Percentiles rank a stretch among this genome's conserved stretches.
Conservation (phyloP, 2,113 vertebrate genomes). For the Delphinapterus leucas region DNA sequence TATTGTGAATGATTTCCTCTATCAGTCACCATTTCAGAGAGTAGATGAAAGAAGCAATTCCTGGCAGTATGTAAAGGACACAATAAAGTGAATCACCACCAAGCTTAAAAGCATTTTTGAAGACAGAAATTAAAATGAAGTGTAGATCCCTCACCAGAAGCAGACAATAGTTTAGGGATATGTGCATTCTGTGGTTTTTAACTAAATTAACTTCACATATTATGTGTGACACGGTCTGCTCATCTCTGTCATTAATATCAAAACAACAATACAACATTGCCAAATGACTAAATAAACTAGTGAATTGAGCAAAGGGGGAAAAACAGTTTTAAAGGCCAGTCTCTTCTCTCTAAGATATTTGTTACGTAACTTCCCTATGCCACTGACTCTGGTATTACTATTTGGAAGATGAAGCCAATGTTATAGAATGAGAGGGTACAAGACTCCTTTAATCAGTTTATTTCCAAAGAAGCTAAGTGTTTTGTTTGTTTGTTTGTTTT, state of each 20-base stretch:
- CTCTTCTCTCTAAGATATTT: neutral
- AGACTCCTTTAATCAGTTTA: neutral
- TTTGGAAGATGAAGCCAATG: neutral
- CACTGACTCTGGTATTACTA: neutral
- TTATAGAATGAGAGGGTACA: neutral
- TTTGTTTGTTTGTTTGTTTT: neutral
- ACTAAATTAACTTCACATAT: neutral
- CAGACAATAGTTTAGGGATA: neutral
- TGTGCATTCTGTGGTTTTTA: neutral
- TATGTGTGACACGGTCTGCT: neutral
- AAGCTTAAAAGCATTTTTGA: constrained; percentile 3
- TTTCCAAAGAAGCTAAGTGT: neutral
- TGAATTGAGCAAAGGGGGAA: neutral
- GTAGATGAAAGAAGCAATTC: neutral
- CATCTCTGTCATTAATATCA: neutral
- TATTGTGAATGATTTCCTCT: neutral
- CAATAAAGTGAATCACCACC: neutral
- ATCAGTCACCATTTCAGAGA: constrained; percentile 13
- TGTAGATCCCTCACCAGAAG: neutral
- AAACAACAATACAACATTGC: neutral
- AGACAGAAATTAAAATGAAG: constrained; percentile 29
- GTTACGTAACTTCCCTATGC: rapidly evolving
- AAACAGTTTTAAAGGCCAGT: neutral
- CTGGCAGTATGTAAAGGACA: neutral
- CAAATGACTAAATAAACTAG: neutral